Evolutionary conservation across 2,797 vertebrate species (phyloP).

Genomic region (Karalla daura): DNA sequence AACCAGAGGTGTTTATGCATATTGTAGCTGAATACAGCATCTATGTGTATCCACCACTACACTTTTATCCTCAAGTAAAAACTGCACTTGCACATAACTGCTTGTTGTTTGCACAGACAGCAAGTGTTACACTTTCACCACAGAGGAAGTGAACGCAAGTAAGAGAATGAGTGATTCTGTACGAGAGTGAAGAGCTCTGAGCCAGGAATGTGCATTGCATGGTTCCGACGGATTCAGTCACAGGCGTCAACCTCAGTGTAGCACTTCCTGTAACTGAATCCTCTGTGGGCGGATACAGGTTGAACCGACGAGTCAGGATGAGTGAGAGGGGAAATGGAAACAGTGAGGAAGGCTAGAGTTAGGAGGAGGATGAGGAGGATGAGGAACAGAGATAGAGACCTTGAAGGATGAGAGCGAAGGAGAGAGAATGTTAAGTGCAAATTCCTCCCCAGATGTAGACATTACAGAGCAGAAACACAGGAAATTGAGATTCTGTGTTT

Average conservation of each 20-base stretch:
- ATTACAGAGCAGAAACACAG: background rate
- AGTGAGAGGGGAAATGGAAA: background rate
- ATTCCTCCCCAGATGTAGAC: background rate
- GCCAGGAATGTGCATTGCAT: background rate
- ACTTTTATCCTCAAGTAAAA: background rate
- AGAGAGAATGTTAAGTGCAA: background rate
- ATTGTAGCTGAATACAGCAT: too few species aligned
- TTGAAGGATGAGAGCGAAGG: background rate
- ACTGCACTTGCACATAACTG: background rate
- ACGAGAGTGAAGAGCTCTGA: slow-evolving; percentile 10
- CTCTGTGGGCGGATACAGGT: slow-evolving; percentile 27
- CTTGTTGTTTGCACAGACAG: background rate
- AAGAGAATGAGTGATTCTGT: background rate
- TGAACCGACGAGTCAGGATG: slow-evolving; percentile 10
- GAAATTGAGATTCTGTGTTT: too few species aligned
- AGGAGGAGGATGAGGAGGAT: too few species aligned
- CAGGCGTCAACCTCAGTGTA: slow-evolving; percentile 25
- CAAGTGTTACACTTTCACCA: background rate
- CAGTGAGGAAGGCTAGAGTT: background rate
- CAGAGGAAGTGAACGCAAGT: background rate
- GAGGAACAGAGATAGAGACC: background rate
- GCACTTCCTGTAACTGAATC: slow-evolving; percentile 22
- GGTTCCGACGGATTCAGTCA: slow-evolving; percentile 26
- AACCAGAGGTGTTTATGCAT: background rate
- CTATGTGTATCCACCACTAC: background rate